A percentile compares a stretch with the other conserved stretches of the same genome.
These are phyloP conservation scores for Leptinotarsa defecta DNA, from an alignment of 1,140 invertebrate species.

Conservation along the genomic window DNA sequence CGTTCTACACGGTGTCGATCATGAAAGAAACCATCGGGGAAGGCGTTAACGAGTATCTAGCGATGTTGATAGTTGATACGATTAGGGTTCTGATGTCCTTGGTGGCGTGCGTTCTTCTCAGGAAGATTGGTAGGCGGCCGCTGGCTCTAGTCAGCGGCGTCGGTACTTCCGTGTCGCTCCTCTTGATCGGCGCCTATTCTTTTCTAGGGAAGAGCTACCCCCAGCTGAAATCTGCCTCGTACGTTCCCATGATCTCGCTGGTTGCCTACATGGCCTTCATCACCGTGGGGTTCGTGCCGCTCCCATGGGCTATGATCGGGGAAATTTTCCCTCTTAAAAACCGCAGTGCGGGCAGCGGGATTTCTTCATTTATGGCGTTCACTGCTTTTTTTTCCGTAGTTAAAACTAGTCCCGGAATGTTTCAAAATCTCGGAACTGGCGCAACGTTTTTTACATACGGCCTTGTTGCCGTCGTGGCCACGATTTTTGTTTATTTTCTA, in stretches of 20 bases:
- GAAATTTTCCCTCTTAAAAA: constrained; percentile 66
- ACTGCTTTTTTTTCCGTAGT: constrained; percentile 71
- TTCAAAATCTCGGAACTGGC: constrained; percentile 62
- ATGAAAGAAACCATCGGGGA: constrained; percentile 61
- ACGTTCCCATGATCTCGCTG: constrained; percentile 59
- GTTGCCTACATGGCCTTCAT: constrained; percentile 64
- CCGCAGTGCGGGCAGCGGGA: constrained; percentile 64
- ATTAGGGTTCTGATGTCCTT: constrained; percentile 67
- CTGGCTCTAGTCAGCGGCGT: constrained; percentile 63
- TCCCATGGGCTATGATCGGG: constrained; percentile 74
- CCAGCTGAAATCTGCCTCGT: background rate
- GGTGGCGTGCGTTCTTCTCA: constrained; percentile 63
- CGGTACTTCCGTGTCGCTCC: constrained; percentile 61
- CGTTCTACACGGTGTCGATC: constrained; percentile 73
- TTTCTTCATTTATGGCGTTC: constrained; percentile 69
- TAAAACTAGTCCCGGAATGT: constrained; percentile 69
- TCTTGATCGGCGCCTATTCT: constrained; percentile 56
- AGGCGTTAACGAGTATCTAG: constrained; percentile 62
- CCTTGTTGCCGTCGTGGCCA: constrained; percentile 66
- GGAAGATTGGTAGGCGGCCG: constrained; percentile 62
- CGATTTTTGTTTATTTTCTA: constrained; percentile 66
- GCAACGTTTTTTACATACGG: constrained; percentile 73
- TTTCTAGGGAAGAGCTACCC: constrained; percentile 35
- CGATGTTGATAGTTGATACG: constrained; percentile 70
- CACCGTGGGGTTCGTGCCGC: constrained; percentile 63